Evolutionary conservation across 2,113 vertebrate genomes (phyloP).

Genomic region (Mustela nigripes): DNA sequence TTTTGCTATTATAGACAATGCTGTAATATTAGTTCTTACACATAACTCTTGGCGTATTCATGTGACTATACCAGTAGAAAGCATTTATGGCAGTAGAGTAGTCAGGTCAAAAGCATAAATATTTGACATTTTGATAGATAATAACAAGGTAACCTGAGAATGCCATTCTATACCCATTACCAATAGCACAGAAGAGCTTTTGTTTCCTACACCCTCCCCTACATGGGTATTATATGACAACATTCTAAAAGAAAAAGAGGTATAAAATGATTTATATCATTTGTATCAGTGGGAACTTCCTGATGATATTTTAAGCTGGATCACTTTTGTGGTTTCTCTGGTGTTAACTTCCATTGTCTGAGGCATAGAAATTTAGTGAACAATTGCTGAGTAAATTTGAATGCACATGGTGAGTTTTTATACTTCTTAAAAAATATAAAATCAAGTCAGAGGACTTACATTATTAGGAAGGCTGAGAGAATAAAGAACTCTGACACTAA

Average conservation of each 20-base stretch:
- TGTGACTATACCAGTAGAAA: not conserved
- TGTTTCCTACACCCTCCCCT: not conserved
- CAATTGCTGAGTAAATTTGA: slow-evolving; percentile 20
- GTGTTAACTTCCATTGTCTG: not conserved
- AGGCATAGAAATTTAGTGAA: slow-evolving; percentile 27
- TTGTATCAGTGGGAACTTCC: not conserved
- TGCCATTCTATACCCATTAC: not conserved
- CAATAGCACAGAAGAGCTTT: not conserved
- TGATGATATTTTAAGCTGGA: not conserved
- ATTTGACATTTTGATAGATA: slow-evolving; percentile 8
- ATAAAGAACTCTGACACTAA: not conserved
- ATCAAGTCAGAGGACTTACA: not conserved
- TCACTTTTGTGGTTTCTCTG: not conserved
- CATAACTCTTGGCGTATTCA: not conserved
- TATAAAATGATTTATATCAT: not conserved
- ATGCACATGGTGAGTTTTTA: not conserved
- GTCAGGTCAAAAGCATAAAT: not conserved
- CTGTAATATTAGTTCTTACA: not conserved
- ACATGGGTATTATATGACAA: not conserved
- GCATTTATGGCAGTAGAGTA: not conserved
- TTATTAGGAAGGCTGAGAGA: slow-evolving; percentile 27
- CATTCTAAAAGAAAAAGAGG: not conserved
- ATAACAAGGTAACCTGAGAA: not conserved
- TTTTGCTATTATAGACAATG: not conserved
- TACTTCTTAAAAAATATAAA: not conserved